Evolutionary conservation across 2,888 invertebrate species (phyloP), one percentile per base, ranked within the genome.

Genomic region (Trissoscelio sp.): DNA sequence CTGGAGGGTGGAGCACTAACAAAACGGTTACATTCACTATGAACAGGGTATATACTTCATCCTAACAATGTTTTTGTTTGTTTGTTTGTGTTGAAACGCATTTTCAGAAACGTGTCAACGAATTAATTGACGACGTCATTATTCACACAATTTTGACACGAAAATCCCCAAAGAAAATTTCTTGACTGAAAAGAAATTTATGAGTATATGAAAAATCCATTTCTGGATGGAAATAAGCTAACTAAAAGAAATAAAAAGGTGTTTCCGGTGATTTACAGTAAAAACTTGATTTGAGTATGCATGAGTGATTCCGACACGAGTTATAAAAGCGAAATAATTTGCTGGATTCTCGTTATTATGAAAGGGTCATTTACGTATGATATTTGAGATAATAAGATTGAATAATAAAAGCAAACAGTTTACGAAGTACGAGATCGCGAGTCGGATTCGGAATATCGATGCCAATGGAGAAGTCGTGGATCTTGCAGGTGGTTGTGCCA

Each of bases 401-500:
- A 77, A 79, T 79, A 82, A 82, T 82, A 69, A 67, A 67, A 79
- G 77, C 69, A 69, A 77, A 79, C 72, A 70, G 62, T 79, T 77
- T 67, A 64, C 57, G 34, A 78, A 75, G 58, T 73, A 79, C 57
- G 72, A 64, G 67, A 80, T 79, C 62, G 78, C 64, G 72, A 80
- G 69, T 74, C 58, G 73, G 81, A 83, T 83, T 80, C 73, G 75
- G 83, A 82, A 83, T 83, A 84, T 84, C 79, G 84, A 82, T 78
- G 48, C 80, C 79, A 82, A 79, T 81, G 66, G 60, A 64, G 60
- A 73, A 83, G 78, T 82, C 69, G 73, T 37, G 79, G 79, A 79
- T 84, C 78, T 79, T 79, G 84, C 84, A 84, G 83, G 82, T 83
- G 84, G 83, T 81, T 84, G 62, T 67, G 81, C 77, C 84, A 85